Evolutionary conservation across 2,797 vertebrate genomes (phyloP), one percentile per base, ranked within the genome.

Genomic region (Sphenopsis melanotis): DNA sequence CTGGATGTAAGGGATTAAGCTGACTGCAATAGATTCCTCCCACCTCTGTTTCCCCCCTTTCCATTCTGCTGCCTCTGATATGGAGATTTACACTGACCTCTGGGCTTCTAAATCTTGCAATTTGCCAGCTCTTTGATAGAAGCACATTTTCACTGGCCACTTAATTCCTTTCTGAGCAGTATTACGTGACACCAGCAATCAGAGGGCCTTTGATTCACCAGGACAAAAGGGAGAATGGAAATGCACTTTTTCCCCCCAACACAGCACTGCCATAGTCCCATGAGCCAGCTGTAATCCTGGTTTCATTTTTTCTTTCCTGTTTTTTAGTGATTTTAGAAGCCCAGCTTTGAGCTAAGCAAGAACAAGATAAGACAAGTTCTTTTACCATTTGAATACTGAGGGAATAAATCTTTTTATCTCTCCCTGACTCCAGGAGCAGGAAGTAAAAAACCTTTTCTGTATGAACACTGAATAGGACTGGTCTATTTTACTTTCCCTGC

Each of bases 31-130:
- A 95, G 92, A 94, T 96, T 95, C 69, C 76, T 36, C 65, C 57
- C 63, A 56, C 6, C 53, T 63, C 27, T 44, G 5, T 70, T 66
- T 59, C 21, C 71, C 80, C 57, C 19, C 39, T 84, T 90, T 90
- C 59, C 78, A 75, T 94, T 93, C 90, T 94, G 77, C 84, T 95
- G 77, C 92, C 71, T 97, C 88, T 96, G 93, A 97, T 96, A 97
- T 89, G 96, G 95, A 97, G 97, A 98, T 97, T 97, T 97, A 87
- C 83, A 46, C 71, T 97, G 97, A 98, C 97, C 96, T 94, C 84
- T 95, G 87, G 88, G 96, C 96, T 97, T 94, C 96, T 96, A 96
- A 94, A 87, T 95, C 94, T 97, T 95, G 95, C 82, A 97, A 86
- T 97, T 97, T 97, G 75, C 96, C 92, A 86, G 89, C 57, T 91